Conservation (phyloP, 2,888 invertebrate genomes). For the Hydroisotoma schaefferi region DNA sequence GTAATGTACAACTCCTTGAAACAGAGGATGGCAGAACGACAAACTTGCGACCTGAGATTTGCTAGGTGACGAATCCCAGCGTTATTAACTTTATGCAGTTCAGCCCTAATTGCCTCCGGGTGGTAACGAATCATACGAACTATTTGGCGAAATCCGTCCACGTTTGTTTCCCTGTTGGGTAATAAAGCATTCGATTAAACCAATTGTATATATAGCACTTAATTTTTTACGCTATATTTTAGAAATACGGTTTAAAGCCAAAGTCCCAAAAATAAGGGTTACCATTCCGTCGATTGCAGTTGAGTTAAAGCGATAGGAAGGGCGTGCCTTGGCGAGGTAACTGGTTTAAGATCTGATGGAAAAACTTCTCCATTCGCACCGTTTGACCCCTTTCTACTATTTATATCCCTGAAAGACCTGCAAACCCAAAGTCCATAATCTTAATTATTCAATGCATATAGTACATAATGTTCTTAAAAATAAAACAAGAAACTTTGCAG, state of each 20-base stretch:
- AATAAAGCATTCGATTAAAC: background rate
- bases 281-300: slow-evolving; percentile 70
- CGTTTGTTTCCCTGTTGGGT: slow-evolving; percentile 63
- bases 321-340: slow-evolving; percentile 64
- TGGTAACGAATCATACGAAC: slow-evolving; percentile 67
- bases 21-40: slow-evolving; percentile 79
- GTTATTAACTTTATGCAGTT: slow-evolving; percentile 65
- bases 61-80: slow-evolving; percentile 72
- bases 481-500: too few relatives aligned
- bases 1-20: slow-evolving; percentile 71
- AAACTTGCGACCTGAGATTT: slow-evolving; percentile 88
- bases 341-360: slow-evolving; percentile 54
- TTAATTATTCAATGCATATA: background rate
- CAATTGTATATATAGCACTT: background rate
- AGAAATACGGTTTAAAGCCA: too few relatives aligned
- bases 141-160: slow-evolving; percentile 67
- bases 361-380: slow-evolving; percentile 39
- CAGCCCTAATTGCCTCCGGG: slow-evolving; percentile 61
- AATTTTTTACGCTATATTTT: background rate
- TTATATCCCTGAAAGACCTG: slow-evolving; percentile 44
- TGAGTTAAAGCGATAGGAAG: slow-evolving; percentile 63
- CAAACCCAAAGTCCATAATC: background rate
- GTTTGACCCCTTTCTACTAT: slow-evolving; percentile 27
- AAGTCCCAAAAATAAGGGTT: slow-evolving; percentile 27
- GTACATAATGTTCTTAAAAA: slow-evolving; percentile 6